phyloP scores from a whole-genome alignment of 2,113 vertebrate genomes.

The Scolopax mira region DNA sequence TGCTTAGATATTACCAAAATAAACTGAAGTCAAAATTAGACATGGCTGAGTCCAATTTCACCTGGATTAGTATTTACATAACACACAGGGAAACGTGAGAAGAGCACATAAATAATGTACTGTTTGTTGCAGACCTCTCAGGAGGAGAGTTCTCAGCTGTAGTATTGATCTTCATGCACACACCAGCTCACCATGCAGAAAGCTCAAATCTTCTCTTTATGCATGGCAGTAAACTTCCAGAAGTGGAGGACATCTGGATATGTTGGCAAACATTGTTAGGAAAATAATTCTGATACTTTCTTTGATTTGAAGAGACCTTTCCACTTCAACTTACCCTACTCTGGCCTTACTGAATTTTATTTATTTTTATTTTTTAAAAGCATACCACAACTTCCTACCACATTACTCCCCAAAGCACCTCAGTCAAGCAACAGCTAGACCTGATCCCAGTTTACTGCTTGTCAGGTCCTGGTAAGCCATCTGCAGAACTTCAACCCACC shows the following conservation, averaged over 20 bases:
- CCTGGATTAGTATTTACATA: conserved; percentile 64
- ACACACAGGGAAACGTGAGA: conserved; percentile 8
- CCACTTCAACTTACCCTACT: background rate
- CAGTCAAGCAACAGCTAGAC: background rate
- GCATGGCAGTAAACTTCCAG: background rate
- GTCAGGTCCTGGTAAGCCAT: background rate
- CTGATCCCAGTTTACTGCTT: background rate
- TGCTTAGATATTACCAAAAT: conserved; percentile 19
- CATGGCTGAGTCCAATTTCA: conserved; percentile 26
- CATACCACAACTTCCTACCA: background rate
- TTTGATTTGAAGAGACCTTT: background rate
- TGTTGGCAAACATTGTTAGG: background rate
- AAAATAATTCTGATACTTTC: background rate
- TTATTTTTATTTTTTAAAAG: too few species aligned
- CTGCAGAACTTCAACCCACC: background rate
- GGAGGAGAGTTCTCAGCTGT: background rate
- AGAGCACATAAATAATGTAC: conserved; percentile 53
- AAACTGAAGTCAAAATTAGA: conserved; percentile 13
- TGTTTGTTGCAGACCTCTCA: background rate
- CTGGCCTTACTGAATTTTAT: background rate
- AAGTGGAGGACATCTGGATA: background rate
- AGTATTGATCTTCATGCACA: background rate
- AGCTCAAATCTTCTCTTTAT: background rate
- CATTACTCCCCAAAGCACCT: background rate
- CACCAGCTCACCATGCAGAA: background rate